Evolutionary conservation across 2,113 vertebrate species (phyloP).

Genomic region (Actinemys pallida): DNA sequence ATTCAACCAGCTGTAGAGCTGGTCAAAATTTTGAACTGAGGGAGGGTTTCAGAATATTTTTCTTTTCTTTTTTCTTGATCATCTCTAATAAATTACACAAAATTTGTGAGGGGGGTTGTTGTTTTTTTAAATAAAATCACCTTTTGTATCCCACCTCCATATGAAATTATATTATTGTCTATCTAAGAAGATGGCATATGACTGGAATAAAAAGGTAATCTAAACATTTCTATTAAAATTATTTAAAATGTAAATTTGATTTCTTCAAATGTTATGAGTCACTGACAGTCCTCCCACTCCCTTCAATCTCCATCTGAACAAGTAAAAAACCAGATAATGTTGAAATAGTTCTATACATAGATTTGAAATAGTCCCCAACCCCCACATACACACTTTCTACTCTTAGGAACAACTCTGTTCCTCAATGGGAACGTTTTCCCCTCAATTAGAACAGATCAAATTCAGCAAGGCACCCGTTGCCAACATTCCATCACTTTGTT

Average conservation of each 20-base stretch:
- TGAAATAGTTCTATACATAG: neutral
- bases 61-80: neutral
- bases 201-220: neutral
- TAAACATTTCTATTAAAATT: neutral
- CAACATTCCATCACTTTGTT: neutral
- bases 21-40: neutral
- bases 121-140: neutral
- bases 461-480: neutral
- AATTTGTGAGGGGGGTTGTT: neutral
- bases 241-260: neutral
- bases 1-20: neutral
- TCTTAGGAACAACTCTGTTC: fast-evolving
- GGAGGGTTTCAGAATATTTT: neutral
- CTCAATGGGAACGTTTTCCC: neutral
- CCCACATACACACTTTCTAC: neutral
- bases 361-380: neutral
- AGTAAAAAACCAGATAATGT: neutral
- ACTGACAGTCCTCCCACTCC: neutral
- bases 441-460: neutral
- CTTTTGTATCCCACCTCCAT: neutral
- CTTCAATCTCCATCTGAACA: neutral
- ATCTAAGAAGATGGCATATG: neutral
- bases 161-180: neutral
- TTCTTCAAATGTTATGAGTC: neutral
- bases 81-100: neutral